Conservation (phyloP, 2,113 vertebrate species). For the Sphaerodactylus townsendi region DNA sequence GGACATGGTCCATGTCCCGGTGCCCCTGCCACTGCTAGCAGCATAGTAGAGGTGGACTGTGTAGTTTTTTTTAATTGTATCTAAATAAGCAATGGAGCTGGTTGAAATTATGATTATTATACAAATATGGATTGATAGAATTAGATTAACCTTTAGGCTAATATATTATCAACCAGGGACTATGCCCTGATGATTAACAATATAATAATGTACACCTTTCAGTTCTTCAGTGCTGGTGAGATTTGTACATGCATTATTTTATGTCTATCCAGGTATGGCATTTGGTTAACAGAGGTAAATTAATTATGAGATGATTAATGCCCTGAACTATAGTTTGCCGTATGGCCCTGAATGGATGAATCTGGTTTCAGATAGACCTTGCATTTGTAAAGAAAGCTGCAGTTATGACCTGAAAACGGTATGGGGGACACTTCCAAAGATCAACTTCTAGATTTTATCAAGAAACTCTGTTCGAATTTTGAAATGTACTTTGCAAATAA, state of each 20-base stretch:
- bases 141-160: background rate
- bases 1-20: too few relatives aligned
- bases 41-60: too few relatives aligned
- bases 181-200: background rate
- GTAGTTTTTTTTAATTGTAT: conserved; percentile 12
- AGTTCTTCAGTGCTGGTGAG: background rate
- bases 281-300: background rate
- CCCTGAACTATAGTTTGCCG: background rate
- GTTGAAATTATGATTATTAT: background rate
- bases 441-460: background rate
- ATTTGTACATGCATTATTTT: background rate
- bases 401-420: background rate
- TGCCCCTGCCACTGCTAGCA: too few relatives aligned
- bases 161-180: too few relatives aligned
- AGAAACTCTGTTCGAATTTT: background rate
- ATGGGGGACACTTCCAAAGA: background rate
- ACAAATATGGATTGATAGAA: background rate
- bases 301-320: background rate
- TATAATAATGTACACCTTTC: background rate
- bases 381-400: background rate
- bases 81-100: background rate
- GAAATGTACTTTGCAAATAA: background rate
- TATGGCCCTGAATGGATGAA: background rate
- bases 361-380: background rate
- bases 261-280: background rate